Evolutionary conservation across 92 coral and sea anemone genomes (phyloP).

Genomic region (Nematostella vectensis): DNA sequence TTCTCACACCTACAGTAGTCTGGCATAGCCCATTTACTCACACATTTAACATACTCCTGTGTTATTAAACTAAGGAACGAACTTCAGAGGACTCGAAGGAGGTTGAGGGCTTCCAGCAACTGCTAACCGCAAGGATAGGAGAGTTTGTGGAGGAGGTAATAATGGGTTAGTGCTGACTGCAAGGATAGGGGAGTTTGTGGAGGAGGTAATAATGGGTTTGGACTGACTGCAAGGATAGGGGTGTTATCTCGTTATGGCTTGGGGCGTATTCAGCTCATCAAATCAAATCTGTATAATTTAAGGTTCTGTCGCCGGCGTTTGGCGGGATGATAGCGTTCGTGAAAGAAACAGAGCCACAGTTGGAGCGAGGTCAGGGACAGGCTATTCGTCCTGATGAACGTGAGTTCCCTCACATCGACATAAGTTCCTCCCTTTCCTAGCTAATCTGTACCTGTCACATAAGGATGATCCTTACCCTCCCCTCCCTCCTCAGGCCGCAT

Average conservation of each 20-base stretch:
- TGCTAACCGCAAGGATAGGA: slow-evolving; percentile 91
- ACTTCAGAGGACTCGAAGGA: slow-evolving; percentile 97
- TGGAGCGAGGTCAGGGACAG: slow-evolving; percentile 91
- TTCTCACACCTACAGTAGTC: too few relatives aligned
- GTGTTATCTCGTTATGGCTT: too few relatives aligned
- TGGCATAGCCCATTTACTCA: too few relatives aligned
- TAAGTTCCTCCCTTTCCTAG: too few relatives aligned
- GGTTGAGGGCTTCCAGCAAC: slow-evolving; percentile 94
- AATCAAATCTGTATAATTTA: too few relatives aligned
- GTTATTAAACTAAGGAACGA: too few relatives aligned
- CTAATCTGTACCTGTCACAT: not conserved
- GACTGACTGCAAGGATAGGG: too few relatives aligned
- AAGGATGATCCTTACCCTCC: not conserved
- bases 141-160: slow-evolving; percentile 98
- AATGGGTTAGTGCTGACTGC: too few relatives aligned
- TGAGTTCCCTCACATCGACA: slow-evolving; percentile 23
- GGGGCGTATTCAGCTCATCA: too few relatives aligned
- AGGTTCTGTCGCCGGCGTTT: slow-evolving; percentile 95
- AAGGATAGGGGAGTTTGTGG: slow-evolving; percentile 96
- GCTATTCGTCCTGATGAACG: slow-evolving; percentile 91
- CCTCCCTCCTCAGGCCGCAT: slow-evolving; percentile 51
- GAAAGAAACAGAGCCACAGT: slow-evolving; percentile 87
- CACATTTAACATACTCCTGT: too few relatives aligned
- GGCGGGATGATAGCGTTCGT: slow-evolving; percentile 97
- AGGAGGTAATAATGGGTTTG: too few relatives aligned